phyloP scores from a whole-genome alignment of 2,888 invertebrate species.

The Himalopsyche kuldschensis region DNA sequence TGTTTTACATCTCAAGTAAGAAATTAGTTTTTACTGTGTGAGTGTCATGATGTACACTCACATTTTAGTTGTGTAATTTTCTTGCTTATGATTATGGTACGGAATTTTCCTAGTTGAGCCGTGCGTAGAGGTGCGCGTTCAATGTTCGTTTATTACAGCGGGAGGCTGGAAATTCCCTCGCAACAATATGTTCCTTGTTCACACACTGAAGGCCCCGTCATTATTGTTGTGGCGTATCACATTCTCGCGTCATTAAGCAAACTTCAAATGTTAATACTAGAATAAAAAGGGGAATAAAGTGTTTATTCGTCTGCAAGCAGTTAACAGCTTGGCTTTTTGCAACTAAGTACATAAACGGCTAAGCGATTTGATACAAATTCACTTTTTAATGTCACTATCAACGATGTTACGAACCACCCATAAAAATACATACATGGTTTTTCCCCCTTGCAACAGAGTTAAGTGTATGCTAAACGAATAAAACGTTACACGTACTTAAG shows the following conservation, averaged over 20 bases:
- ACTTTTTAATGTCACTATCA: not conserved
- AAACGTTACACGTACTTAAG: not conserved
- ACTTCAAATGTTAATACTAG: not conserved
- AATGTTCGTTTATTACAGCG: not conserved
- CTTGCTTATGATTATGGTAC: not conserved
- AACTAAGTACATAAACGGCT: not conserved
- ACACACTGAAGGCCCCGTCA: not conserved
- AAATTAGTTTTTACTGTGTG: not conserved
- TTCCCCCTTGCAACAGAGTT: not conserved
- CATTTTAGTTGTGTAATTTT: not conserved
- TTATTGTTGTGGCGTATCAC: conserved; percentile 7
- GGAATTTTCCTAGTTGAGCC: not conserved
- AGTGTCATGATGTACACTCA: not conserved
- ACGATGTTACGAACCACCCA: not conserved
- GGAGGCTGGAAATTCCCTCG: not conserved
- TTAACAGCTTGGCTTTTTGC: not conserved
- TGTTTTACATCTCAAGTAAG: not conserved
- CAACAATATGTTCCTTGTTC: not conserved
- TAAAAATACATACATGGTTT: not conserved
- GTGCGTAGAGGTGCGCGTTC: not conserved
- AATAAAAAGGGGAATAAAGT: not conserved
- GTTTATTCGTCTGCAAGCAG: not conserved
- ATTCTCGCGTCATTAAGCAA: not conserved
- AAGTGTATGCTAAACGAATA: not conserved
- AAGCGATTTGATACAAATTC: not conserved